Percentiles rank a stretch among this genome's conserved stretches.
phyloP scores from a whole-genome alignment of 2,888 invertebrate species.

The Theretra japonica region DNA sequence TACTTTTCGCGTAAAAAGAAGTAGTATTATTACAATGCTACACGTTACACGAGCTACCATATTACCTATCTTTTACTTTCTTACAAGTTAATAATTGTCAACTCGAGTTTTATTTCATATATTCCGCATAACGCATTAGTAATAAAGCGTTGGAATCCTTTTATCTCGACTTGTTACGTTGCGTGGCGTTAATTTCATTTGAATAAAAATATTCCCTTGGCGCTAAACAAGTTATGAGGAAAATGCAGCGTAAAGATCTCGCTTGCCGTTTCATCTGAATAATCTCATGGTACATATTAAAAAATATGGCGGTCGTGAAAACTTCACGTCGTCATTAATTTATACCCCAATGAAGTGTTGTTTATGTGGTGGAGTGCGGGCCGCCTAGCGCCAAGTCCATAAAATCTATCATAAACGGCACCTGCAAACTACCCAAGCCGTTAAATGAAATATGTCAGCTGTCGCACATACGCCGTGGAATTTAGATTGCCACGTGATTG shows the following conservation, averaged over 20 bases:
- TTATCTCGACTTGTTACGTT: background rate
- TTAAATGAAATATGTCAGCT: constrained; percentile 26
- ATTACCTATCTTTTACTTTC: constrained; percentile 38
- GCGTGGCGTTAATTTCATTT: constrained; percentile 37
- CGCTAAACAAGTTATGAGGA: constrained; percentile 1
- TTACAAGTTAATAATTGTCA: constrained; percentile 1
- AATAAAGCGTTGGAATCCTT: background rate
- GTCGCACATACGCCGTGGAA: constrained; percentile 28
- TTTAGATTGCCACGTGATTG: constrained; percentile 27
- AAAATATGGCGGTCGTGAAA: too few relatives aligned
- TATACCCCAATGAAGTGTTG: constrained; percentile 32
- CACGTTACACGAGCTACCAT: constrained; percentile 41
- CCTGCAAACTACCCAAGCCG: constrained; percentile 42
- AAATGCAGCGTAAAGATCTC: constrained; percentile 14
- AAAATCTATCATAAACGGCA: constrained; percentile 51
- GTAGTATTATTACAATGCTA: constrained; percentile 32
- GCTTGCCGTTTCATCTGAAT: constrained; percentile 11
- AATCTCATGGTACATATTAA: background rate
- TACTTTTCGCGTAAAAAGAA: constrained; percentile 49
- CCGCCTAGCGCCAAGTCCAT: constrained; percentile 44
- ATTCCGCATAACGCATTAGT: background rate
- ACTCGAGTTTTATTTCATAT: background rate
- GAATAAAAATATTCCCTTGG: constrained; percentile 29
- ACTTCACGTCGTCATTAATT: background rate
- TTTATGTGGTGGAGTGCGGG: constrained; percentile 48